These are phyloP conservation scores for Jaculus jaculus DNA, from an alignment of 2,113 vertebrate genomes.

Conservation along the genomic window DNA sequence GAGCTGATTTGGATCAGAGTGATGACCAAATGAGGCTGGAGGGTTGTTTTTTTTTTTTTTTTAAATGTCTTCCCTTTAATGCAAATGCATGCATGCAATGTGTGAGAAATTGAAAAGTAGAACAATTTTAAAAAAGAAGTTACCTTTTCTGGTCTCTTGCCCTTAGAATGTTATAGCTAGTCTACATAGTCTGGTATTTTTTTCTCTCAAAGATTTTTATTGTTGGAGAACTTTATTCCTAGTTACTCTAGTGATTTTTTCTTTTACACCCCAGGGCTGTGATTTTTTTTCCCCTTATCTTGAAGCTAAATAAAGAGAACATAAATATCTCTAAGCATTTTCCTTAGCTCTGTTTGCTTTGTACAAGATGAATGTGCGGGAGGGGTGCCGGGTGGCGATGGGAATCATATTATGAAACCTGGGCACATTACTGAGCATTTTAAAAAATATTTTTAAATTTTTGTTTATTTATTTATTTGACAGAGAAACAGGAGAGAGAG, in stretches of 20 bases:
- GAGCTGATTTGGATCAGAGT: not conserved
- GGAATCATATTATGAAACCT: not conserved
- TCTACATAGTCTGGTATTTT: not conserved
- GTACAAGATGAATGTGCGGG: not conserved
- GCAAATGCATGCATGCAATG: not conserved
- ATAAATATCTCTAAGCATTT: not conserved
- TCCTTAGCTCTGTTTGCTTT: conserved; percentile 20
- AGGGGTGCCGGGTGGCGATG: not conserved
- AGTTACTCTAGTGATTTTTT: not conserved
- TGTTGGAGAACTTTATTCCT: conserved; percentile 16
- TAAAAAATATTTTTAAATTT: no score
- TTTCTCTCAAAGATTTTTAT: conserved; percentile 29
- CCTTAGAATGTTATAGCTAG: conserved; percentile 9
- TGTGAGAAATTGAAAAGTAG: conserved; percentile 35
- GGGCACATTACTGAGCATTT: not conserved
- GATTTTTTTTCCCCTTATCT: not conserved
- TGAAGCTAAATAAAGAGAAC: conserved; percentile 42
- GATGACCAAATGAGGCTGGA: not conserved
- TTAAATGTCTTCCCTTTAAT: conserved; percentile 38
- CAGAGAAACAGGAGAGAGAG: no score
- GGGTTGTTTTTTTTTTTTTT: no score
- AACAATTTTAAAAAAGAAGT: conserved; percentile 46
- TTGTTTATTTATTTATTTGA: no score
- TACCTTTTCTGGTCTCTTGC: conserved; percentile 30
- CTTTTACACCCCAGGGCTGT: not conserved